phyloP scores from a whole-genome alignment of 2,888 invertebrate genomes.

The Protodeltote pygarga region DNA sequence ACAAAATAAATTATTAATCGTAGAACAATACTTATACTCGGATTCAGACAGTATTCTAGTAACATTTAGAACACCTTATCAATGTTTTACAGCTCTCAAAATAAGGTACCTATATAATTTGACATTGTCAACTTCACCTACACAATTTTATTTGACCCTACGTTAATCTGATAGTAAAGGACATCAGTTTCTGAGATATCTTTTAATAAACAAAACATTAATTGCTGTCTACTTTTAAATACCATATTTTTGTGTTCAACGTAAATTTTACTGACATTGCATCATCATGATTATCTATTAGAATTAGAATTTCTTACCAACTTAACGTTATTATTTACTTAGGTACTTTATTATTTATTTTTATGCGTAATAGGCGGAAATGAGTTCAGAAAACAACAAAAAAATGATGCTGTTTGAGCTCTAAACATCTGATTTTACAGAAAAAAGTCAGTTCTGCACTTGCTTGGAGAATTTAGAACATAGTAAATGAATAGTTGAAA shows the following conservation, averaged over 20 bases:
- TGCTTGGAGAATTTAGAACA: too few species aligned
- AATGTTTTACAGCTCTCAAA: too few species aligned
- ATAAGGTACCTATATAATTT: too few species aligned
- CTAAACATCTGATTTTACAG: background rate
- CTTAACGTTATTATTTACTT: background rate
- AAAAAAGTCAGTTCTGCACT: background rate
- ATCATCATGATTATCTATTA: slow-evolving; percentile 8
- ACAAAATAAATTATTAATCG: too few species aligned
- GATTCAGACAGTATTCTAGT: too few species aligned
- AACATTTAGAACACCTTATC: too few species aligned
- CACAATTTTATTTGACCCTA: background rate
- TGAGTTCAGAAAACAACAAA: too few species aligned
- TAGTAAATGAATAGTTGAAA: too few species aligned
- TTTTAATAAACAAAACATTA: background rate
- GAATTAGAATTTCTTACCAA: background rate
- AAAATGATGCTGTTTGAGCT: background rate
- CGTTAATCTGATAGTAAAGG: background rate
- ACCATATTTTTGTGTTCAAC: background rate
- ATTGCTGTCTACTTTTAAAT: background rate
- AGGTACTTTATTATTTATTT: too few species aligned
- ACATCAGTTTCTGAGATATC: background rate
- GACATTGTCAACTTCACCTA: background rate
- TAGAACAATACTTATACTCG: too few species aligned
- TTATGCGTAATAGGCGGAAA: too few species aligned
- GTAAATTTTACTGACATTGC: slow-evolving; percentile 8